Conservation (phyloP, 2,888 invertebrate genomes). For the Penaeus monodon region DNA sequence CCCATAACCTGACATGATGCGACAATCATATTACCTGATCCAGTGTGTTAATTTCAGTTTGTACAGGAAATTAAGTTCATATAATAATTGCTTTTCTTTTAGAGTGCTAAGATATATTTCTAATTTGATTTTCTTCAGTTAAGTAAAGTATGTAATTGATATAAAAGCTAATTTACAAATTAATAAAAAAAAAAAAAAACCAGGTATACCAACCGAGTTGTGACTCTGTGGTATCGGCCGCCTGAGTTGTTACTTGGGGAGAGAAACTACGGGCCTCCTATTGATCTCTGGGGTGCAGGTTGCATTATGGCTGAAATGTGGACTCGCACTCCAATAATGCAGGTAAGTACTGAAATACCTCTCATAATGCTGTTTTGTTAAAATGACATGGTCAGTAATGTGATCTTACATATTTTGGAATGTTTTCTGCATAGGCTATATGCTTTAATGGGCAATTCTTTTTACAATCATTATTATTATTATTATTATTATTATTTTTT, state of each 20-base stretch:
- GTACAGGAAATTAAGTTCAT: too few species aligned
- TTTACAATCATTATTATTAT: too few species aligned
- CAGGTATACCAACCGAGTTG: slow-evolving; percentile 97
- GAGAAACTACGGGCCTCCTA: slow-evolving; percentile 95
- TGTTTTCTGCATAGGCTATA: too few species aligned
- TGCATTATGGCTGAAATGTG: slow-evolving; percentile 99
- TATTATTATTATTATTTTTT: slow-evolving; percentile 75
- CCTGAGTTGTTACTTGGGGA: slow-evolving; percentile 82
- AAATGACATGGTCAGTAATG: too few species aligned
- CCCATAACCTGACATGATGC: too few species aligned
- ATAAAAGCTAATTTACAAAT: neutral
- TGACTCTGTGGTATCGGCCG: slow-evolving; percentile 94
- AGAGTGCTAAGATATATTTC: too few species aligned
- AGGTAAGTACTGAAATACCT: slow-evolving; percentile 68
- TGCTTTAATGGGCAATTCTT: too few species aligned
- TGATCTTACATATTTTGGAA: too few species aligned
- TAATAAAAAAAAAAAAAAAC: neutral
- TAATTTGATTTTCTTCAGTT: too few species aligned
- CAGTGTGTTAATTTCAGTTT: too few species aligned
- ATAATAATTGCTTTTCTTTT: too few species aligned
- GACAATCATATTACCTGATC: too few species aligned
- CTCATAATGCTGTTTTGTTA: neutral
- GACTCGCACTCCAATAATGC: slow-evolving; percentile 92
- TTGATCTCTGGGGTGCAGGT: slow-evolving; percentile 92
- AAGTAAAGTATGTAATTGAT: neutral